A percentile compares a stretch with the other conserved stretches of the same genome.
phyloP scores from a whole-genome alignment of 2,888 invertebrate genomes.

The Apodemia hepburni region DNA sequence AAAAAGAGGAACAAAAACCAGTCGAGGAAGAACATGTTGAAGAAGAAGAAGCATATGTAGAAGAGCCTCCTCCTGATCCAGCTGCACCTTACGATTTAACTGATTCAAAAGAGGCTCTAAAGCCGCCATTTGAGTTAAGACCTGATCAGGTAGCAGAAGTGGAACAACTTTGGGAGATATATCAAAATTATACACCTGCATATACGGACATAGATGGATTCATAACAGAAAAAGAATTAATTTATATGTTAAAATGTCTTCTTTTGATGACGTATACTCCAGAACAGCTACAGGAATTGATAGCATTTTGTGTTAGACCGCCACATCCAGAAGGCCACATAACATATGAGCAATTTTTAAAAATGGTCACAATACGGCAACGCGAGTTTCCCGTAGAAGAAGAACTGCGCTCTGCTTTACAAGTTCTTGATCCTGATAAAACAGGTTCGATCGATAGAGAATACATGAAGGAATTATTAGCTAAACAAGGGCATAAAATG shows the following conservation, averaged over 20 bases:
- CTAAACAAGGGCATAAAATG: constrained; percentile 58
- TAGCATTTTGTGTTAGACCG: constrained; percentile 58
- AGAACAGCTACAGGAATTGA: constrained; percentile 61
- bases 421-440: constrained; percentile 53
- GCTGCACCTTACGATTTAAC: constrained; percentile 58
- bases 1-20: constrained; percentile 37
- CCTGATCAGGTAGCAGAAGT: constrained; percentile 66
- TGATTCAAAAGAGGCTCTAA: constrained; percentile 60
- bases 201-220: constrained; percentile 59
- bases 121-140: constrained; percentile 53
- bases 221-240: constrained; percentile 61
- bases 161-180: constrained; percentile 62
- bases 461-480: constrained; percentile 50
- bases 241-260: constrained; percentile 62
- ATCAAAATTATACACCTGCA: constrained; percentile 64
- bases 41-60: constrained; percentile 52
- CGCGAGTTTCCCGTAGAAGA: constrained; percentile 58
- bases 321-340: constrained; percentile 62
- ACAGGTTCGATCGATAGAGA: constrained; percentile 56
- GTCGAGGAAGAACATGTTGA: constrained; percentile 41
- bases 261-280: constrained; percentile 59
- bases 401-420: constrained; percentile 55
- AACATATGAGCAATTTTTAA: constrained; percentile 58
- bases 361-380: constrained; percentile 62
- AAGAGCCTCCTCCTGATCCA: constrained; percentile 65